Percentiles rank a stretch among this genome's conserved stretches.
Conservation (phyloP, 2,113 vertebrate genomes). For the Xyliphius kryptos region DNA sequence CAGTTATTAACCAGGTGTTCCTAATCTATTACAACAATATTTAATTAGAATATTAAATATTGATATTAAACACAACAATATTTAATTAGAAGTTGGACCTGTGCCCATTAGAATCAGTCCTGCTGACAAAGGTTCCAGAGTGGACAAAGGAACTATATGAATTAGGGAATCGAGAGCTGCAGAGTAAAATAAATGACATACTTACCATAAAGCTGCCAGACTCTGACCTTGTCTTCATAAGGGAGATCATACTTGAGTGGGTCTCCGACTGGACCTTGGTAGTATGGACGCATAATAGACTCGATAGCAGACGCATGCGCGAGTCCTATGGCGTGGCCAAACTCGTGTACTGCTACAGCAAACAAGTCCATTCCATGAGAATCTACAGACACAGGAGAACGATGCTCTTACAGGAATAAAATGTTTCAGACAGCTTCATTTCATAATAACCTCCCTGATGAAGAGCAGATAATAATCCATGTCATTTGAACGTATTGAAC, state of each 20-base stretch:
- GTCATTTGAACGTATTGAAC: too few relatives aligned
- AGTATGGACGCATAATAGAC: slow-evolving; percentile 95
- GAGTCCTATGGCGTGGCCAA: slow-evolving; percentile 91
- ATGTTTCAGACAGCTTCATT: neutral
- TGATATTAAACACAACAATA: too few relatives aligned
- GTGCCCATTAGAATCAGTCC: too few relatives aligned
- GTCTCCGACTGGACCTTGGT: slow-evolving; percentile 91
- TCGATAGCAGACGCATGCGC: slow-evolving; percentile 80
- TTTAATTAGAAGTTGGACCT: too few relatives aligned
- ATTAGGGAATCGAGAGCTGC: too few relatives aligned
- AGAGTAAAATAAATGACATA: too few relatives aligned
- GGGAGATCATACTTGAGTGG: slow-evolving; percentile 88
- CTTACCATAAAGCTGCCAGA: slow-evolving; percentile 94
- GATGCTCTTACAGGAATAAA: neutral
- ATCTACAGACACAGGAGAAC: slow-evolving; percentile 60
- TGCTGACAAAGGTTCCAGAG: too few relatives aligned
- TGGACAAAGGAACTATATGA: too few relatives aligned
- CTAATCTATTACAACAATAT: too few relatives aligned
- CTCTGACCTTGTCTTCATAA: slow-evolving; percentile 85
- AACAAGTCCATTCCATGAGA: slow-evolving; percentile 88
- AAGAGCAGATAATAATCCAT: too few relatives aligned
- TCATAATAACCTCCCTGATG: neutral
- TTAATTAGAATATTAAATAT: too few relatives aligned
- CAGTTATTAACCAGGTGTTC: too few relatives aligned
- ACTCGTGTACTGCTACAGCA: slow-evolving; percentile 91